These are phyloP conservation scores for Leptogaster cylindrica DNA, from an alignment of 2,888 invertebrate genomes.

Conservation along the genomic window DNA sequence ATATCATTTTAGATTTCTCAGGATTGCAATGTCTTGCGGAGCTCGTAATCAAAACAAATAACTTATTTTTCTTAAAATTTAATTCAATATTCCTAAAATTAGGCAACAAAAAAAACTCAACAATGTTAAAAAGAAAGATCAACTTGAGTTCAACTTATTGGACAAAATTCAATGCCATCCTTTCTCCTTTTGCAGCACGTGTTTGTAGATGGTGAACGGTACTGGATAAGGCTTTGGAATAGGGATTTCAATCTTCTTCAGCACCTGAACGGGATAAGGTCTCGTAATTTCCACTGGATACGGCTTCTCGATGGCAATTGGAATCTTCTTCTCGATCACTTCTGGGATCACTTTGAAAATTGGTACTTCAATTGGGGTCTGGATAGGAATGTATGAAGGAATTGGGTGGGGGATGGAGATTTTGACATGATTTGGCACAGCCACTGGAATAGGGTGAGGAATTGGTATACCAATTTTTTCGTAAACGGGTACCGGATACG, in stretches of 20 bases:
- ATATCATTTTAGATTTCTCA: too few relatives aligned
- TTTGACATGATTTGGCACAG: constrained; percentile 69
- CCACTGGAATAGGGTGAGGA: constrained; percentile 75
- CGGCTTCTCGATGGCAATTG: constrained; percentile 76
- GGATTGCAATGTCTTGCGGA: too few relatives aligned
- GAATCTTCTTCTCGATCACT: constrained; percentile 74
- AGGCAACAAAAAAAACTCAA: constrained; percentile 45
- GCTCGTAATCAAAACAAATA: too few relatives aligned
- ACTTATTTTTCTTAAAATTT: constrained; percentile 20
- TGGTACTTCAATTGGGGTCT: constrained; percentile 75
- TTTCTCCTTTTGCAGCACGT: constrained; percentile 68
- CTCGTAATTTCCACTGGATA: constrained; percentile 72
- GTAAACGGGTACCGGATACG: constrained; percentile 72
- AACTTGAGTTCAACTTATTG: constrained; percentile 26
- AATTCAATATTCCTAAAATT: constrained; percentile 44
- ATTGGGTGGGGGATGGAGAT: constrained; percentile 78
- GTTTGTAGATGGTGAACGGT: constrained; percentile 76
- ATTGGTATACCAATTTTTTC: constrained; percentile 77
- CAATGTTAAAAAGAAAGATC: constrained; percentile 11
- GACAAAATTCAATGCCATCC: constrained; percentile 49
- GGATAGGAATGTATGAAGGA: constrained; percentile 72
- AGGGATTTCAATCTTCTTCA: constrained; percentile 75
- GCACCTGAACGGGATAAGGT: constrained; percentile 77
- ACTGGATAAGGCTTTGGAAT: constrained; percentile 76
- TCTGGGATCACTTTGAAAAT: constrained; percentile 77